Evolutionary conservation across 2,888 invertebrate species (phyloP).

Genomic region (Cataglyphis cursor): DNA sequence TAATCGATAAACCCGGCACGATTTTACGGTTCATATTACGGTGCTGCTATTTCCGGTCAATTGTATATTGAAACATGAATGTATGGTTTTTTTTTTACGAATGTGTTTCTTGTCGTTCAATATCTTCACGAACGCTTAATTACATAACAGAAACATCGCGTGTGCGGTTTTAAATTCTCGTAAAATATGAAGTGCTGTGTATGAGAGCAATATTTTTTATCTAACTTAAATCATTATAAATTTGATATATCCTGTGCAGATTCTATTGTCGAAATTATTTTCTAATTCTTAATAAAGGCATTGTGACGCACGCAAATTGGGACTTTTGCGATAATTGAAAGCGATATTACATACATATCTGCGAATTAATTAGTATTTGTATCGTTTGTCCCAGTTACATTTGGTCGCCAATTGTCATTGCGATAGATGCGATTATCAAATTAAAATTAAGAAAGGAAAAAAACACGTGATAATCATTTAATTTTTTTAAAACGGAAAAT

Average conservation of each 20-base stretch:
- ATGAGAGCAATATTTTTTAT: background rate
- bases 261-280: background rate
- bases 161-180: background rate
- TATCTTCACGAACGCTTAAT: background rate
- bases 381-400: background rate
- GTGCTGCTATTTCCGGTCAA: background rate
- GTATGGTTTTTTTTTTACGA: background rate
- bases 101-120: background rate
- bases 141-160: constrained; percentile 25
- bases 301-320: background rate
- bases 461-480: background rate
- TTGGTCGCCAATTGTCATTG: background rate
- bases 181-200: background rate
- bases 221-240: background rate
- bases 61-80: background rate
- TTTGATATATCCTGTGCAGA: background rate
- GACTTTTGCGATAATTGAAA: background rate
- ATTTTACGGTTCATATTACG: background rate
- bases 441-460: background rate
- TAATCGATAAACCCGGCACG: background rate
- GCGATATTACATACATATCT: background rate
- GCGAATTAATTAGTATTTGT: constrained; percentile 7
- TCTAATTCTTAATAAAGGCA: background rate
- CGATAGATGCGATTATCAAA: background rate
- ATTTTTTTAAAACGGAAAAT: background rate